Base-by-base conservation (phyloP, 2,113 vertebrate genomes). In the Myotis yumanensis region DNA sequence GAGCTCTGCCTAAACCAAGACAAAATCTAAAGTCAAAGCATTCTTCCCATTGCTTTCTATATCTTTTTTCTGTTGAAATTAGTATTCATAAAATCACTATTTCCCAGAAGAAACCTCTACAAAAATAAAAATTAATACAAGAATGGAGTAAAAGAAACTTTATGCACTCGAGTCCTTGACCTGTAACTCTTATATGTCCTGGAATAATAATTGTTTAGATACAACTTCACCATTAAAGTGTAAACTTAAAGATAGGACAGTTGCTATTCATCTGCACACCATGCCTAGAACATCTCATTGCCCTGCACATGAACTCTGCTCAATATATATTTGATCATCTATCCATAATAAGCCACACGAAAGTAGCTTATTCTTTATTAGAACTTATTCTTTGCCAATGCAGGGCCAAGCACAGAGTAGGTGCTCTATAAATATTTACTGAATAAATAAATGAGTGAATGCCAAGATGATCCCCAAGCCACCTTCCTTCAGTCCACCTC, bases 11-110 rank as follows among this genome's bases (percentile, higher is more conserved):
- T 82, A 20, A 8, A 15, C 32, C 66, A 84, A 84, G n/a, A 69
- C 10, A 25, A 94, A 52, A 15, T n/a, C 17, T 46, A 37, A 88
- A 90, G 11, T 7, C 4, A n/a, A 66, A 23, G 16, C 20, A 23
- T 86, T 87, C 68, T 83, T 77, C 37, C 43, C 32, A 18, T 51
- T 83, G 43, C 7, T 68, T 46, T 51, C 54, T 57, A 6, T 1
- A 7, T 11, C 16, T 96, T 30, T 40, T 81, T 83, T 81, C 54
- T 37, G 30, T 84, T 28, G 59, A 30, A 85, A 81, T 85, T 43
- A 62, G 35, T 91, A 89, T 54, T 95, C 77, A 82, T 68, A 68
- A 93, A 94, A 91, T 17, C 37, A 64, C n/a, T 48, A 20, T 37
- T 59, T 88, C 52, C 52, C 48, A 54, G 71, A 93, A 64, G 40